A percentile compares a stretch with the other conserved stretches of the same genome.
These are phyloP conservation scores for Cerastoderma edule DNA, from an alignment of 2,888 invertebrate species.

Conservation along the genomic window DNA sequence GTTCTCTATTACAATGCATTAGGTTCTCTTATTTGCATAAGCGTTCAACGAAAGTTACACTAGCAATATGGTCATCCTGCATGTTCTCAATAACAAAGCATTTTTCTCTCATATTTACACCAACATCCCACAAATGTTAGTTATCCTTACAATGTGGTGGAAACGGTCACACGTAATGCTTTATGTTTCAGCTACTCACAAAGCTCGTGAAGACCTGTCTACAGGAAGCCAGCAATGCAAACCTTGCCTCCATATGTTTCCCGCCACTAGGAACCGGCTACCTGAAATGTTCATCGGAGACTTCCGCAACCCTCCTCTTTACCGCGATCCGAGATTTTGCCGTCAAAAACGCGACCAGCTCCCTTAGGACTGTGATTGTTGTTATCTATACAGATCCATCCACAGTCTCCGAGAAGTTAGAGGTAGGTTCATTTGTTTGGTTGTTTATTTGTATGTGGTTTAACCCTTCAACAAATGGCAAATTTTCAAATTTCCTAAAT, in stretches of 20 bases:
- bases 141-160: too few relatives aligned
- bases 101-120: too few relatives aligned
- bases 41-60: too few relatives aligned
- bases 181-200: constrained; percentile 39
- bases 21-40: too few relatives aligned
- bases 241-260: constrained; percentile 63
- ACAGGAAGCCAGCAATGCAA: constrained; percentile 40
- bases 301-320: constrained; percentile 63
- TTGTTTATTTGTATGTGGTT: too few relatives aligned
- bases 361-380: constrained; percentile 57
- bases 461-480: too few relatives aligned
- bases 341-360: constrained; percentile 34
- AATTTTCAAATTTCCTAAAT: too few relatives aligned
- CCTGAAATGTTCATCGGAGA: constrained; percentile 59
- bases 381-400: constrained; percentile 51
- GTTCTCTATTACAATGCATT: too few relatives aligned
- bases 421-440: constrained; percentile 9
- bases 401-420: constrained; percentile 15
- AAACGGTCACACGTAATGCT: too few relatives aligned
- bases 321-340: constrained; percentile 60
- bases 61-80: too few relatives aligned
- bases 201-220: constrained; percentile 47
- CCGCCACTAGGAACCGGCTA: constrained; percentile 74
- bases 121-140: too few relatives aligned
- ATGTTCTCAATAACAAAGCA: too few relatives aligned